A percentile compares a stretch with the other conserved stretches of the same genome.
Evolutionary conservation across 2,888 invertebrate genomes (phyloP).

Genomic region (Strigamia maritima): DNA sequence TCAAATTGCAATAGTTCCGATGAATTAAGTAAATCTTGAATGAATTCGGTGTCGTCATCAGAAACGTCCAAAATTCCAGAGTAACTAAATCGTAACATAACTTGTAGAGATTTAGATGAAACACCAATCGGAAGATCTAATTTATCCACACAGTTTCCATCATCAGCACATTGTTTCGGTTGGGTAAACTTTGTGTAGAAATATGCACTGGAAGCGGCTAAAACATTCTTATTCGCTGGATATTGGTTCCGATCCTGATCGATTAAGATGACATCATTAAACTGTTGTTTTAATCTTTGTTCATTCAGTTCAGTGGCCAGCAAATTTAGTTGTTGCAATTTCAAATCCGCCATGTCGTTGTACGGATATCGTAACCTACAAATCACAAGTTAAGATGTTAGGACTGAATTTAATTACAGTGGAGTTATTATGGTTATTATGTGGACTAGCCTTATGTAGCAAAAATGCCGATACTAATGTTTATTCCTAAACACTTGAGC

Average conservation of each 20-base stretch:
- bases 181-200: not conserved
- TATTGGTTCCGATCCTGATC: not conserved
- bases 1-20: not conserved
- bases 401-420: too few species aligned
- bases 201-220: not conserved
- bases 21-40: not conserved
- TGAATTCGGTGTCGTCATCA: not conserved
- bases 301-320: not conserved
- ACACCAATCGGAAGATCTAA: not conserved
- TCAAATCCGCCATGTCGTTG: not conserved
- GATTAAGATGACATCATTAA: not conserved
- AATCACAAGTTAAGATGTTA: too few species aligned
- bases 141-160: not conserved
- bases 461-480: too few species aligned
- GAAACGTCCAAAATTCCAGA: not conserved
- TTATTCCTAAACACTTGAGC: too few species aligned
- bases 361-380: too few species aligned
- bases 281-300: not conserved
- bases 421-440: too few species aligned
- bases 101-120: not conserved
- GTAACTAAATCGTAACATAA: not conserved
- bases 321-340: not conserved
- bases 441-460: too few species aligned
- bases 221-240: not conserved
- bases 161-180: not conserved